Conservation (phyloP, 1,140 invertebrate genomes). For the Asobara japonica region DNA sequence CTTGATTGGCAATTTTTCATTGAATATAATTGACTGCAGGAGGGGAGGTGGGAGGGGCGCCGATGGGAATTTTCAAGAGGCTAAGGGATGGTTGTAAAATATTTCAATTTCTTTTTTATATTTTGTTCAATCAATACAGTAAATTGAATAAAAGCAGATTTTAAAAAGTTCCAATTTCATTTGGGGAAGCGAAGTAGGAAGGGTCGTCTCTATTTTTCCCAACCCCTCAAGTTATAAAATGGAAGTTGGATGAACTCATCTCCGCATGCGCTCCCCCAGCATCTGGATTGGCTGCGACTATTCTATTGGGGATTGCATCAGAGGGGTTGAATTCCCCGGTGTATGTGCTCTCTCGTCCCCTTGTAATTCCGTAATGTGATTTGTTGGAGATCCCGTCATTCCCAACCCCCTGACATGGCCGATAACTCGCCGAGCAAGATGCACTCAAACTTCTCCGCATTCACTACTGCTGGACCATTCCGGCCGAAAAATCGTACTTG, state of each 20-base stretch:
- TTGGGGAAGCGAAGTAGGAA: too few relatives aligned
- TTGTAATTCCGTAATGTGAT: neutral
- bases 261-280: conserved; percentile 65
- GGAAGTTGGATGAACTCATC: neutral
- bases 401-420: neutral
- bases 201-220: neutral
- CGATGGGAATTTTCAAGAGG: too few relatives aligned
- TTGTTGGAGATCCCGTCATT: neutral
- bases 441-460: neutral
- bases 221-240: neutral
- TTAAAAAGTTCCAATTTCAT: too few relatives aligned
- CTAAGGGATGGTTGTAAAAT: too few relatives aligned
- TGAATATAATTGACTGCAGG: too few relatives aligned
- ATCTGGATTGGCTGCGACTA: conserved; percentile 55
- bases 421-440: neutral
- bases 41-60: too few relatives aligned
- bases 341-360: neutral
- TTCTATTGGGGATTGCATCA: neutral
- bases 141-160: too few relatives aligned
- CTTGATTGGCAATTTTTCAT: too few relatives aligned
- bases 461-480: neutral
- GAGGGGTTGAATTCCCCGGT: neutral
- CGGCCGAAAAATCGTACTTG: too few relatives aligned
- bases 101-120: too few relatives aligned
- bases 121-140: too few relatives aligned